phyloP scores from a whole-genome alignment of 2,113 vertebrate genomes.

The Alethe castanea region DNA sequence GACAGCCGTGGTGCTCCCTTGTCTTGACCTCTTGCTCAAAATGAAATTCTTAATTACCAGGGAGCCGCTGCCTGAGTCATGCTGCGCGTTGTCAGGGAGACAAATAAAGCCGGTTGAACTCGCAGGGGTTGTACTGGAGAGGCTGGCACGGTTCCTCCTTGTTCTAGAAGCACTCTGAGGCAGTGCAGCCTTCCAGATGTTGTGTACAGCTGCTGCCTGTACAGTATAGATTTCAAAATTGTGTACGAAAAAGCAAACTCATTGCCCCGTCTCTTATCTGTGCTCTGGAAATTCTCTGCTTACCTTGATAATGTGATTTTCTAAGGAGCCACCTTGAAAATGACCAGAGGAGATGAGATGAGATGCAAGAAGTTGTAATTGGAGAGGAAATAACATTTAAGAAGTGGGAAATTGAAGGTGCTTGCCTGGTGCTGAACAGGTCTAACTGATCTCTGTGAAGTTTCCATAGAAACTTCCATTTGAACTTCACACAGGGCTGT shows the following conservation, averaged over 20 bases:
- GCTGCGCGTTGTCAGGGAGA: constrained; percentile 2
- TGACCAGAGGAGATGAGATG: neutral
- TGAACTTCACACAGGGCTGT: neutral
- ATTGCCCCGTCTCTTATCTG: neutral
- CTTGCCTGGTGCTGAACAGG: neutral
- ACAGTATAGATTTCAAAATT: neutral
- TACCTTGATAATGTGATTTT: neutral
- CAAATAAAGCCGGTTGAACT: neutral
- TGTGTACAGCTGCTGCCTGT: neutral
- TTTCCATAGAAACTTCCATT: neutral
- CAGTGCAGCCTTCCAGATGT: constrained; percentile 21
- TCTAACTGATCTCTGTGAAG: neutral
- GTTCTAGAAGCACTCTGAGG: neutral
- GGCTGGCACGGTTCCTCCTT: neutral
- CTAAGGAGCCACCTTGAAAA: neutral
- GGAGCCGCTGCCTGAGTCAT: neutral
- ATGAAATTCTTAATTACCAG: neutral
- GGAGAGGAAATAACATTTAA: neutral
- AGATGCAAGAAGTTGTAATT: neutral
- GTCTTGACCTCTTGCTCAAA: neutral
- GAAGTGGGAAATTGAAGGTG: neutral
- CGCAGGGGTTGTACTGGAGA: neutral
- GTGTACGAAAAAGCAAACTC: neutral
- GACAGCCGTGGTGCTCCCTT: fast-evolving
- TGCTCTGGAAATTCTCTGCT: neutral